Evolutionary conservation across 2,113 vertebrate genomes (phyloP).

Genomic region (Antidorcas marsupialis): DNA sequence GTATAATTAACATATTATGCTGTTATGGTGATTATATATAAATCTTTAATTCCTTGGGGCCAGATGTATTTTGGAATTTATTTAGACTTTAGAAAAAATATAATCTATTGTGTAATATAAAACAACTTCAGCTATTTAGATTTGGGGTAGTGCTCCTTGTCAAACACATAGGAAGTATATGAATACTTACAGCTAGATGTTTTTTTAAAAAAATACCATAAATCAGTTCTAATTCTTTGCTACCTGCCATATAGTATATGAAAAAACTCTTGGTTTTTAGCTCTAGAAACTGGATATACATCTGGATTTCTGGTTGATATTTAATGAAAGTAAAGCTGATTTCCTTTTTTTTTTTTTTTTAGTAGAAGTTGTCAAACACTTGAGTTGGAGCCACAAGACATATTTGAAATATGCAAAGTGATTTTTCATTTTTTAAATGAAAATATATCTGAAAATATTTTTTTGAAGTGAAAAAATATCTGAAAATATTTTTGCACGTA

Average conservation of each 20-base stretch:
- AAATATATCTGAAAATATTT: constrained; percentile 44
- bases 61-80: constrained; percentile 1
- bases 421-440: constrained; percentile 13
- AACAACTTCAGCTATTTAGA: not conserved
- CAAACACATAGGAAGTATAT: not conserved
- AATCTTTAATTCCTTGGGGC: not conserved
- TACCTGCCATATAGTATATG: not conserved
- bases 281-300: not conserved
- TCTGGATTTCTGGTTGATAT: not conserved
- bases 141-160: not conserved
- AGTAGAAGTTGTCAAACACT: constrained; percentile 9
- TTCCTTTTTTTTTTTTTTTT: not conserved
- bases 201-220: not conserved
- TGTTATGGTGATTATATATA: not conserved
- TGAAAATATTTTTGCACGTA: constrained; percentile 50
- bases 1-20: not conserved
- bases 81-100: constrained; percentile 8
- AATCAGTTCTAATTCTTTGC: constrained; percentile 22
- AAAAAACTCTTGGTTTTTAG: constrained; percentile 20
- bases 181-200: not conserved
- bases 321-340: constrained; percentile 18
- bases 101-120: not conserved
- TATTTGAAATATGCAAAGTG: not conserved
- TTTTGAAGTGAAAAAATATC: not conserved
- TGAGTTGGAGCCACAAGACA: not conserved